Percentiles rank a stretch among this genome's conserved stretches.
phyloP scores from a whole-genome alignment of 2,888 invertebrate species.

The Ornithoptera priamus region DNA sequence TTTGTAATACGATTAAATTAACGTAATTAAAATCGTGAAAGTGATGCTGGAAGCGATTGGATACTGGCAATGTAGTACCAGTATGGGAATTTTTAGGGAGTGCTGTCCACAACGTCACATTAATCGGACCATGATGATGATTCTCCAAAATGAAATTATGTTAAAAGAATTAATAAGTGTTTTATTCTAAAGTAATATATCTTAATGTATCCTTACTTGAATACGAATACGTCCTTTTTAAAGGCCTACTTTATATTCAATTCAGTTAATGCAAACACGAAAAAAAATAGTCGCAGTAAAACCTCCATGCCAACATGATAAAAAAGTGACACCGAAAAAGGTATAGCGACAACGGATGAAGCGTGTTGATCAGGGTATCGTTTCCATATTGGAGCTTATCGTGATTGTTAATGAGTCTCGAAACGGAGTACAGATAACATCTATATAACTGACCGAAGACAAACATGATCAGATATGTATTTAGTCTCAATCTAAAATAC shows the following conservation, averaged over 20 bases:
- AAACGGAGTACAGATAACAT: conserved; percentile 21
- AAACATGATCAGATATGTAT: conserved; percentile 20
- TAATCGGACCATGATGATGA: too few relatives aligned
- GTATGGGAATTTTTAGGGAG: too few relatives aligned
- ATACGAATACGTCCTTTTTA: conserved; percentile 9
- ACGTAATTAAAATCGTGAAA: too few relatives aligned
- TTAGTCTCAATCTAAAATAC: conserved; percentile 21
- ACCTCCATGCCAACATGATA: conserved; percentile 5
- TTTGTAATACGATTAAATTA: too few relatives aligned
- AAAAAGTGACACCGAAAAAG: conserved; percentile 18
- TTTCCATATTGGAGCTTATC: conserved; percentile 27
- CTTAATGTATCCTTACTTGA: conserved; percentile 2
- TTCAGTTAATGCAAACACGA: conserved; percentile 3
- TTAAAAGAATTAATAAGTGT: neutral
- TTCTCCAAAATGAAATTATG: neutral
- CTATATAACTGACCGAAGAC: conserved; percentile 11
- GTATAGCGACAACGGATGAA: conserved; percentile 8
- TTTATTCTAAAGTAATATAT: too few relatives aligned
- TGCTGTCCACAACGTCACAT: too few relatives aligned
- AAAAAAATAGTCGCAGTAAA: conserved; percentile 12
- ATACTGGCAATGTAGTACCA: too few relatives aligned
- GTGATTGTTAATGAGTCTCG: conserved; percentile 25
- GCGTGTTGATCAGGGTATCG: conserved; percentile 20
- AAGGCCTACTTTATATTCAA: conserved; percentile 8
- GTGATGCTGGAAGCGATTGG: too few relatives aligned